Base-by-base conservation (phyloP, 2,888 invertebrate species). In the Perdita meconis region DNA sequence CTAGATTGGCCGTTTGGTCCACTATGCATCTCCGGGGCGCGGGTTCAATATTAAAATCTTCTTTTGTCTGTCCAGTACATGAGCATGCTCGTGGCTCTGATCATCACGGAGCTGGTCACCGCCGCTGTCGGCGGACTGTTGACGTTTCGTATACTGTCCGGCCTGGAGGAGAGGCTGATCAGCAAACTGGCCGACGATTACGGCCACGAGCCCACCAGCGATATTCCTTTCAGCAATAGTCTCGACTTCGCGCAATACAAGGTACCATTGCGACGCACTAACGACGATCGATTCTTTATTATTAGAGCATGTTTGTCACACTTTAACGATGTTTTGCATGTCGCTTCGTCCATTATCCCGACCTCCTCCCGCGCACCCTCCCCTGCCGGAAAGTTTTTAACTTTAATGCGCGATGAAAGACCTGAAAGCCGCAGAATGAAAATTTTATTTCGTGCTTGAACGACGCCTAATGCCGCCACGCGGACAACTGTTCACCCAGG, bases 211-310 rank as follows among this genome's bases (percentile, higher is more conserved):
- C 22, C 74, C 3, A 89, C 89, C 77, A 91, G 90, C 79, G 92
- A 92, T 68, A 70, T 87, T 0, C 83, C 88, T 5, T 93, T 93
- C 80, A 93, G 93, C 59, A 89, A 92, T 42, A 93, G 93, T 61
- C 88, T 94, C 61, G 93, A 94, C 84, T 93, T 92, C 82, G 92
- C 93, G 50, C 93, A 93, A 77, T 93, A 92, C 78, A 92, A 93
- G 90, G 93, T 93, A 87, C 30, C 12, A 30, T 6, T 44, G 36
- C 3, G 10, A 4, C 44, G 4, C 44, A 73, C 57, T 47, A 47
- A 64, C 55, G 24, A 5, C 22, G 2, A 65, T 74, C 65, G 78
- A 78, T 78, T n/a, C 42, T 60, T 38, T 68, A 61, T 42, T 67
- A 22, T 44, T 12, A 1, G 51, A 24, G 53, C 24, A n/a, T 63